Evolutionary conservation across 1,140 invertebrate species (phyloP), one percentile per base, ranked within the genome.

Genomic region (Atopsyche davidsoni): DNA sequence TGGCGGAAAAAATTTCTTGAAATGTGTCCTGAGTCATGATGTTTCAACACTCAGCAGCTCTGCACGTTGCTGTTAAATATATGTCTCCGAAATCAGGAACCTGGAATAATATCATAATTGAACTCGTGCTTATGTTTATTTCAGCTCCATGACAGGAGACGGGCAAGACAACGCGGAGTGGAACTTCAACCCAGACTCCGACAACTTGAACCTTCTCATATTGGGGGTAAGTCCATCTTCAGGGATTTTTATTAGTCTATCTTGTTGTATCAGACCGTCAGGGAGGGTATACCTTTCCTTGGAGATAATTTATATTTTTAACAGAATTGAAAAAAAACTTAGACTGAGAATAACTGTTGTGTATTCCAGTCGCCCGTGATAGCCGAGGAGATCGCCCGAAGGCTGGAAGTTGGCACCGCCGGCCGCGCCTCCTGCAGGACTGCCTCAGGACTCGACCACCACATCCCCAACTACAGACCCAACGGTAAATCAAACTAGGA

Each of bases 151-250:
- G 51, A 58, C 55, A 17, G 55, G 55, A 22, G 55, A 58, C 14
- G 41, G 51, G 13, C 55, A 58, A 39, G 55, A 58, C 16, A 48
- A 39, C 1, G 36, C 44, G 4, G 51, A 53, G 17, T 58, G 55
- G 55, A 51, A 58, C 47, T 58, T 58, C 21, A 51, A 58, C 48
- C 55, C 55, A 7, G 55, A 58, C 23, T 41, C 46, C 6, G 55
- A 58, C 23, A 53, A 68, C 35, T 64, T 73, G 40, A 72, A 70
- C 55, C 63, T 73, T 24, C 68, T 73, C 11, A 69, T 73, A 59
- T 46, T 72, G 2, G 70, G 71, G 19, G 71, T 73, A 40, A 65
- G 68, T 61, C 21, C 14, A 17, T 7, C n/a, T n/a, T n/a, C n/a
- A n/a, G n/a, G n/a, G n/a, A n/a, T 38, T 7, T 10, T 7, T 38